These are phyloP conservation scores for Drosophila teissieri DNA, from an alignment of 1,140 invertebrate genomes.

Conservation along the genomic window DNA sequence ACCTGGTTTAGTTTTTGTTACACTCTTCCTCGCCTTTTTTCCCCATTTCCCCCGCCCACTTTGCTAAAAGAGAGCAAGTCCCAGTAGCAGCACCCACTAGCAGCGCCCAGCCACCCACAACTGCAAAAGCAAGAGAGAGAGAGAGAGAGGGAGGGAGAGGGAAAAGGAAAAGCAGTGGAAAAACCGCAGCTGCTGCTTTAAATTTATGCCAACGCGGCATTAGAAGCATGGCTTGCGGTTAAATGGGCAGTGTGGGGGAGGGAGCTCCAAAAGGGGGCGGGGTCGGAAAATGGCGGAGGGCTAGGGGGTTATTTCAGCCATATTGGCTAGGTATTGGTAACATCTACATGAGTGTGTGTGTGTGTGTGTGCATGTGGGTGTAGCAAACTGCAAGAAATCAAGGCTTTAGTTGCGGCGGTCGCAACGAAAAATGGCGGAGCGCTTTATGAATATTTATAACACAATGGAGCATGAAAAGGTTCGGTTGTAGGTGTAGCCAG, in stretches of 20 bases:
- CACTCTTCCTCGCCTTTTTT: slow-evolving; percentile 16
- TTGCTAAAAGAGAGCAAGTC: slow-evolving; percentile 28
- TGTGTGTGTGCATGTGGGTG: slow-evolving; percentile 9
- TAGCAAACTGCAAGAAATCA: slow-evolving; percentile 72
- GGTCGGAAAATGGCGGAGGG: background rate
- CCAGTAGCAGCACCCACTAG: slow-evolving; percentile 5
- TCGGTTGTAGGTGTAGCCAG: slow-evolving; percentile 23
- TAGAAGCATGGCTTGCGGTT: slow-evolving; percentile 76
- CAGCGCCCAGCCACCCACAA: background rate
- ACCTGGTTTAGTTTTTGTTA: slow-evolving; percentile 45
- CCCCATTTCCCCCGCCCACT: slow-evolving; percentile 2
- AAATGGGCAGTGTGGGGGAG: slow-evolving; percentile 29
- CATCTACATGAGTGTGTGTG: slow-evolving; percentile 4
- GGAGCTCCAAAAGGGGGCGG: background rate
- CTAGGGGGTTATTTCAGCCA: slow-evolving; percentile 23
- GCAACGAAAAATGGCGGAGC: slow-evolving; percentile 64
- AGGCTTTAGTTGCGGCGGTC: slow-evolving; percentile 69
- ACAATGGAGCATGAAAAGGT: slow-evolving; percentile 78
- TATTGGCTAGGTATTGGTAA: slow-evolving; percentile 74
- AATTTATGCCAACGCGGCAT: slow-evolving; percentile 78
- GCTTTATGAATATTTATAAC: slow-evolving; percentile 80
- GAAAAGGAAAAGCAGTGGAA: slow-evolving; percentile 46
- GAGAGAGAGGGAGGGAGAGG: too few species aligned
- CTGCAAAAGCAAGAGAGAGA: background rate
- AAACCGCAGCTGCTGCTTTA: slow-evolving; percentile 80